phyloP scores from a whole-genome alignment of 2,888 invertebrate species.

The Himalopsyche tibetana region DNA sequence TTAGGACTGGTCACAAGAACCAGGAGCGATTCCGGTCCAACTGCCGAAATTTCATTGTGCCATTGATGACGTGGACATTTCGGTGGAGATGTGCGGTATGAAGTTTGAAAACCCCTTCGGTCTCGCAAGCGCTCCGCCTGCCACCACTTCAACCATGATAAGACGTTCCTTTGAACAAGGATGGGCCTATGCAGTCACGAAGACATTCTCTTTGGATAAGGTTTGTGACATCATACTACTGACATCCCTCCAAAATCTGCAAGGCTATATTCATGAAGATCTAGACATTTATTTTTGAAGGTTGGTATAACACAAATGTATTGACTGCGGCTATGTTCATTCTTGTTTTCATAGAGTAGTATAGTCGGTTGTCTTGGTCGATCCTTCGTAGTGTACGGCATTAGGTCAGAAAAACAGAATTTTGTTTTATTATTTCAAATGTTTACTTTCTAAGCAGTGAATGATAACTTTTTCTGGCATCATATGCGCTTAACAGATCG shows the following conservation, averaged over 20 bases:
- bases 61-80: slow-evolving; percentile 95
- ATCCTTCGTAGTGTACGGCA: no score
- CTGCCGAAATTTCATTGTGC: slow-evolving; percentile 95
- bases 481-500: no score
- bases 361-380: no score
- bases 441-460: no score
- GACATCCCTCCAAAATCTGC: background rate
- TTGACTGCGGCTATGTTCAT: no score
- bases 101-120: slow-evolving; percentile 98
- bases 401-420: no score
- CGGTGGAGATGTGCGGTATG: slow-evolving; percentile 94
- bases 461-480: no score
- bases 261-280: no score
- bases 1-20: slow-evolving; percentile 63
- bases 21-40: slow-evolving; percentile 75
- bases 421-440: no score
- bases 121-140: slow-evolving; percentile 97
- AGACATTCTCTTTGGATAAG: slow-evolving; percentile 96
- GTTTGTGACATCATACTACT: slow-evolving; percentile 72
- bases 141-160: slow-evolving; percentile 96
- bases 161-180: slow-evolving; percentile 95
- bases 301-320: no score
- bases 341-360: no score
- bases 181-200: slow-evolving; percentile 98
- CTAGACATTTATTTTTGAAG: no score